A percentile compares a stretch with the other conserved stretches of the same genome.
Evolutionary conservation across 2,113 vertebrate genomes (phyloP).

Genomic region (Passer domesticus): DNA sequence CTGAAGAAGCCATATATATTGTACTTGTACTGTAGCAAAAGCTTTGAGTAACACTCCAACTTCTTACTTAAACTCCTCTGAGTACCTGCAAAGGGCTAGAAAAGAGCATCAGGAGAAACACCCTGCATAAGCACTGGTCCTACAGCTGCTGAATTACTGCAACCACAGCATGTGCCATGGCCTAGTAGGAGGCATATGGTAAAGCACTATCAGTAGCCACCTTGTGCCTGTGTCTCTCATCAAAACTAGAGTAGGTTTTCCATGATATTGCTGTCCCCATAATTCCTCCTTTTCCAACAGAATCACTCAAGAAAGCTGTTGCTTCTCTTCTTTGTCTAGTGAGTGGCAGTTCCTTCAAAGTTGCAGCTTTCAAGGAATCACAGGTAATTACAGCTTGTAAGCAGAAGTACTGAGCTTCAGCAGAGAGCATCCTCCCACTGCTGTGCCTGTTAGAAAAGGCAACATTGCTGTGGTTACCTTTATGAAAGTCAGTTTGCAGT

Average conservation of each 20-base stretch:
- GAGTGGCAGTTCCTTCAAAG: background rate
- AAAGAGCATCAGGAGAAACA: background rate
- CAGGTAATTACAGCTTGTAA: background rate
- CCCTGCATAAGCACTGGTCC: background rate
- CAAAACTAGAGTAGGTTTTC: background rate
- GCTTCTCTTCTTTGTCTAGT: background rate
- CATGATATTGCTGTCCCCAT: background rate
- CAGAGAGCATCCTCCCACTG: background rate
- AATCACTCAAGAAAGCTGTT: background rate
- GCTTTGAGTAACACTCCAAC: background rate
- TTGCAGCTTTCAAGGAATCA: background rate
- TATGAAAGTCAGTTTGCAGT: constrained; percentile 94
- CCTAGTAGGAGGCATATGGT: background rate
- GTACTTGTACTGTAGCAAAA: background rate
- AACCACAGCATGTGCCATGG: background rate
- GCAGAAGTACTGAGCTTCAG: background rate
- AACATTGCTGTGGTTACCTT: constrained; percentile 79
- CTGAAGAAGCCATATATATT: background rate
- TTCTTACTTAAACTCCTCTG: background rate
- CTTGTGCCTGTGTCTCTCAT: background rate
- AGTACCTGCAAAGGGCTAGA: background rate
- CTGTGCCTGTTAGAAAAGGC: background rate
- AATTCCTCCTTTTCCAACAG: background rate
- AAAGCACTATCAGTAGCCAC: background rate
- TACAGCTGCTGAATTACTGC: background rate